Base-by-base conservation (phyloP, 2,113 vertebrate genomes). In the Crotalus viridis region DNA sequence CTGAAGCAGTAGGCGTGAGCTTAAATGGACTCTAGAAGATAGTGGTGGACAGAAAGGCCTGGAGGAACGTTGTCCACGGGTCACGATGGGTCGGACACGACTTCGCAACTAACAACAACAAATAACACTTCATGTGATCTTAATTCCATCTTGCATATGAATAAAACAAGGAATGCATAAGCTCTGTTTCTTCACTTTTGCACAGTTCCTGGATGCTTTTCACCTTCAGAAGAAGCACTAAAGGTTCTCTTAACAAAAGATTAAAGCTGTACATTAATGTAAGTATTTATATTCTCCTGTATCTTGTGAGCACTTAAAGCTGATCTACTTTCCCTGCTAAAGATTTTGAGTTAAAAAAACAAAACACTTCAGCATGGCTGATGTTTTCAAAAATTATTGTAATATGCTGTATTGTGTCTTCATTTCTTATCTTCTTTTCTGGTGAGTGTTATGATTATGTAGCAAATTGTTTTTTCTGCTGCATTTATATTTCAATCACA, bases 251-350 rank as follows among this genome's bases (percentile, higher is more conserved):
- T 96, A 95, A 92, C 94, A 92, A 94, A 95, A 95, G 94, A 95
- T 93, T 96, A 90, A 93, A 94, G 90, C 88, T 92, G 93, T 93
- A 95, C 4, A 0, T 89, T 95, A 92, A 51, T 91, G 95, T 96
- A 97, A 96, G 94, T 96, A 96, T 97, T 97, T 96, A 74, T 94
- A 74, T 92, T 91, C 93, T 89, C 33, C 89, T 90, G 1, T 93
- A 39, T 94, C 93, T 95, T 33, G 33, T 94, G 94, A 95, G 92
- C 94, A 96, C 91, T 94, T 93, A 93, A 89, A 94, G 93, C 94
- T 96, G 94, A 96, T 96, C 96, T 95, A 91, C 94, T 95, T 95
- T 94, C 91, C 93, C 90, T 92, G 91, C 91, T 97, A 95, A 96
- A 94, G 94, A 92, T 93, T 96, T 93, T 91, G 92, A 95, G 89